Evolutionary conservation across 2,797 vertebrate species (phyloP).

Genomic region (Rhinichthys osculus): DNA sequence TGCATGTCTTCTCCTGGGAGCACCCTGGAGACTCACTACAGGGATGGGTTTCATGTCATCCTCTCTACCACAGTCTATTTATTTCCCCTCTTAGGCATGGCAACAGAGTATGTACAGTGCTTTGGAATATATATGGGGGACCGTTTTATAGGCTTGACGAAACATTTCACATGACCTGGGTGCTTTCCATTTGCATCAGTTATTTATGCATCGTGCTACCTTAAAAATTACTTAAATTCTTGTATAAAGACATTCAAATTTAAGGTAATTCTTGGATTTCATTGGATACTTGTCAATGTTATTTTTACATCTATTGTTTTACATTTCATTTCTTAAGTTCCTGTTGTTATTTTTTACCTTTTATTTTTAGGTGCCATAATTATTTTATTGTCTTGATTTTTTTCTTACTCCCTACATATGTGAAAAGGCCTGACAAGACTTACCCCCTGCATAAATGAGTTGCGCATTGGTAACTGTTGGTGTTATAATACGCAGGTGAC

Average conservation of each 20-base stretch:
- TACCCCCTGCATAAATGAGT: constrained; percentile 42
- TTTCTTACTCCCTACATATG: neutral
- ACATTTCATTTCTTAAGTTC: constrained; percentile 6
- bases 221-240: constrained; percentile 9
- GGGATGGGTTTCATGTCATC: constrained; percentile 75
- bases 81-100: constrained; percentile 46
- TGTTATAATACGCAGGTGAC: constrained; percentile 85
- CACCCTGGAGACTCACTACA: constrained; percentile 64
- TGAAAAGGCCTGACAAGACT: constrained; percentile 4
- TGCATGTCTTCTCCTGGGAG: constrained; percentile 76
- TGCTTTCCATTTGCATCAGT: constrained; percentile 35
- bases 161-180: constrained; percentile 11
- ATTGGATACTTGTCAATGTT: constrained; percentile 21
- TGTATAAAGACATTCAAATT: constrained; percentile 10
- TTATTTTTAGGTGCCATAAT: constrained; percentile 32
- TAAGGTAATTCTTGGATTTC: constrained; percentile 49
- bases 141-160: constrained; percentile 12
- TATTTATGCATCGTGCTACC: constrained; percentile 2
- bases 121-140: constrained; percentile 42
- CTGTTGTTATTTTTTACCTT: constrained; percentile 56
- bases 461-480: constrained; percentile 39
- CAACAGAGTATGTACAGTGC: constrained; percentile 50
- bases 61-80: constrained; percentile 64
- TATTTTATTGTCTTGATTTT: constrained; percentile 20
- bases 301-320: neutral